Evolutionary conservation across 2,888 invertebrate species (phyloP).

Genomic region (Pimpla rufipes): DNA sequence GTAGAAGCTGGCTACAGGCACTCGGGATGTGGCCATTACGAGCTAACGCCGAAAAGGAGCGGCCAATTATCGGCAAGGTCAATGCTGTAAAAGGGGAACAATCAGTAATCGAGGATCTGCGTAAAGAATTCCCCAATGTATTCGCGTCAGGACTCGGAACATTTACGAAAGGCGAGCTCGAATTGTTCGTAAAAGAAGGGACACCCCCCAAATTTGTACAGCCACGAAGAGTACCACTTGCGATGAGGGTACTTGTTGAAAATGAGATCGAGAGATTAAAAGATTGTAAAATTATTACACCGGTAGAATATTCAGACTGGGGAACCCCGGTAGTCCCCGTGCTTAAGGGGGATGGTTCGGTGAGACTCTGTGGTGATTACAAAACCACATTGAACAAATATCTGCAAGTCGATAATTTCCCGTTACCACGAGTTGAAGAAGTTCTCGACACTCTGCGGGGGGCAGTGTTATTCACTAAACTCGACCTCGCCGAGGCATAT

Average conservation of each 20-base stretch:
- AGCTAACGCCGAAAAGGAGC: no score
- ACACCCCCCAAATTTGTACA: slow-evolving; percentile 71
- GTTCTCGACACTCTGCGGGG: slow-evolving; percentile 66
- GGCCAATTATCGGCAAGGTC: no score
- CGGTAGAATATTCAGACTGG: slow-evolving; percentile 73
- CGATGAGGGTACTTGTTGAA: slow-evolving; percentile 9
- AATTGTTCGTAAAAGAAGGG: no score
- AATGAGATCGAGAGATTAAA: slow-evolving; percentile 1
- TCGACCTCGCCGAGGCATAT: slow-evolving; percentile 81
- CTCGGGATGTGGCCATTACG: no score
- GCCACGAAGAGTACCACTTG: slow-evolving; percentile 5
- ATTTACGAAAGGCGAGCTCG: slow-evolving; percentile 41
- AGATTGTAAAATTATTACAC: slow-evolving; percentile 58
- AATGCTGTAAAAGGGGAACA: no score
- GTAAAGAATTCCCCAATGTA: slow-evolving; percentile 38
- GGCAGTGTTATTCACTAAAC: slow-evolving; percentile 75
- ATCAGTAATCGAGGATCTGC: neutral
- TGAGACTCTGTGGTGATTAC: slow-evolving; percentile 77
- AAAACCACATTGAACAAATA: slow-evolving; percentile 70
- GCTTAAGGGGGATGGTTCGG: slow-evolving; percentile 70
- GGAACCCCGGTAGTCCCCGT: no score
- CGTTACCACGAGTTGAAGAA: slow-evolving; percentile 69
- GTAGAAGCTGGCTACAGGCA: no score
- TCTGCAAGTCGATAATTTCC: slow-evolving; percentile 65
- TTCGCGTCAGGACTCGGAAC: slow-evolving; percentile 48